These are phyloP conservation scores for Gonioctena quinquepunctata DNA, from an alignment of 1,140 invertebrate species.

Conservation along the genomic window DNA sequence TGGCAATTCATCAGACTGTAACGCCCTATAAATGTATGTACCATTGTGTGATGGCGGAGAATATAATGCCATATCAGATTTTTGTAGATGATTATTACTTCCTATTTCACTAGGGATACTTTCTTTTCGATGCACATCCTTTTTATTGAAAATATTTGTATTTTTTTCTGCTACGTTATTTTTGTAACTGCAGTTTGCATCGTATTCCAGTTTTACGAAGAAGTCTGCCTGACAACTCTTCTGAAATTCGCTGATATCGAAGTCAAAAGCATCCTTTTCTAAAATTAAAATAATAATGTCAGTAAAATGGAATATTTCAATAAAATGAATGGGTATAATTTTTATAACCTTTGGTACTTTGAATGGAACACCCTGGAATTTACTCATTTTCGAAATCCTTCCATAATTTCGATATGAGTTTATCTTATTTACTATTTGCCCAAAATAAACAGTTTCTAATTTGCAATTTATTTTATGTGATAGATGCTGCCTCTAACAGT, in stretches of 20 bases:
- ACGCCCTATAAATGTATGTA: conserved; percentile 10
- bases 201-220: conserved; percentile 3
- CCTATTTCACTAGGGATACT: conserved; percentile 1
- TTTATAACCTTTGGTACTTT: too few relatives aligned
- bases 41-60: conserved; percentile 14
- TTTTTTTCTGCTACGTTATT: background rate
- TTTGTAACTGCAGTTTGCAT: background rate
- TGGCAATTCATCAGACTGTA: background rate
- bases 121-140: conserved; percentile 6
- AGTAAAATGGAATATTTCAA: too few relatives aligned
- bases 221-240: conserved; percentile 2
- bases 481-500: too few relatives aligned
- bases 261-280: conserved; percentile 32
- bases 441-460: too few relatives aligned
- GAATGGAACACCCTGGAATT: too few relatives aligned
- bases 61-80: background rate
- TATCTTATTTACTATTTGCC: too few relatives aligned
- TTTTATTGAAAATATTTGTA: background rate
- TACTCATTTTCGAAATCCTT: too few relatives aligned
- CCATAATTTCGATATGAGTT: too few relatives aligned
- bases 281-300: conserved; percentile 18
- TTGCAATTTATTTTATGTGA: too few relatives aligned
- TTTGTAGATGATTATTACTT: conserved; percentile 9
- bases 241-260: conserved; percentile 8
- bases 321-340: too few relatives aligned